Evolutionary conservation across 1,140 invertebrate species (phyloP), one percentile per base, ranked within the genome.

Genomic region (Magallana angulata): DNA sequence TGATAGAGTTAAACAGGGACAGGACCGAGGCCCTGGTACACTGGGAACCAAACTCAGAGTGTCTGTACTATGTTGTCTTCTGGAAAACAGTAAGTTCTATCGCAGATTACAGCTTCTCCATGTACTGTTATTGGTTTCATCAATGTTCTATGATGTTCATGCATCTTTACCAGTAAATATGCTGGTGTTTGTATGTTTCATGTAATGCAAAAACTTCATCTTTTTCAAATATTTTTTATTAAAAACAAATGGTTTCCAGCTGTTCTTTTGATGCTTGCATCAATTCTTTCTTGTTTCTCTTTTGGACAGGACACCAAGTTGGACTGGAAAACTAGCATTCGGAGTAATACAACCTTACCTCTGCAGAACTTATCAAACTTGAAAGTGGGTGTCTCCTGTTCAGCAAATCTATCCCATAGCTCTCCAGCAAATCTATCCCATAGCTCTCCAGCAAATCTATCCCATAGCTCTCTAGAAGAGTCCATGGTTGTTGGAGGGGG

Each of bases 321-420:
- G 24, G 24, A 36, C 68, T 76, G 68, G 68, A 24, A 76, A 9
- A 12, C 36, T 76, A 76, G 68, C 68, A 4, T 3, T 12, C 24
- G 12, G 12, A 76, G 30, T 76, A 30, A 18, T 12, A 36, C 68
- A 76, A 30, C 14, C 3, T 30, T 76, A 30, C 1, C 18, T 30
- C 8, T 24, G 36, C 68, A 8, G 9, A 48, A 48, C 36, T 12
- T 76, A 36, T 30, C 18, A 18, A 76, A 76, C 68, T 30, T 76
- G 0, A 76, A 76, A 76, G 68, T 76, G 68, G 68, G 68, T 30
- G 68, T 76, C 4, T 76, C 68, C 11, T 76, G 68, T 76, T 76
- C 68, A 30, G 24, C 68, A 12, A 30, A 30, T 18, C 1, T 24
- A 24, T 24, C 1, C 24, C 64, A 24, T 18, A 68, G 64, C 30